phyloP scores from a whole-genome alignment of 2,113 vertebrate species.

The Lepisosteus oculatus region DNA sequence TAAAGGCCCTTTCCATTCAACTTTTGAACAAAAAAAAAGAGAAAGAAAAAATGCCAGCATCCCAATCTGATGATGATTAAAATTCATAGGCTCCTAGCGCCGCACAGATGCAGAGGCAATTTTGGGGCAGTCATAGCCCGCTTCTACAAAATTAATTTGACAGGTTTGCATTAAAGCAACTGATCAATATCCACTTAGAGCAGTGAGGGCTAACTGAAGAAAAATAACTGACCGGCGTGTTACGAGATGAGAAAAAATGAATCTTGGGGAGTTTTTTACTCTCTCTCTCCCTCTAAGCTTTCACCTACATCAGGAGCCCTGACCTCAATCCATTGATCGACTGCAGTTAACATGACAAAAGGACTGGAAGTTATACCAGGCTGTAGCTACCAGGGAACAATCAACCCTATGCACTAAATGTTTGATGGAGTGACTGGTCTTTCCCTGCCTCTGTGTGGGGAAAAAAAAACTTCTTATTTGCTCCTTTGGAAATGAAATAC shows the following conservation, averaged over 20 bases:
- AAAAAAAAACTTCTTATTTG: slow-evolving; percentile 36
- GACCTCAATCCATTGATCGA: slow-evolving; percentile 98
- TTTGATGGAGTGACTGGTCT: slow-evolving; percentile 77
- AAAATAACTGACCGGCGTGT: slow-evolving; percentile 93
- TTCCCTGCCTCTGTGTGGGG: slow-evolving; percentile 42
- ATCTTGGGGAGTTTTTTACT: slow-evolving; percentile 86
- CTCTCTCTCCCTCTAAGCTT: slow-evolving; percentile 74
- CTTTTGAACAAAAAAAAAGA: slow-evolving; percentile 50
- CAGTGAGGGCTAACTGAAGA: slow-evolving; percentile 95
- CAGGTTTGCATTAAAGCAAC: slow-evolving; percentile 99
- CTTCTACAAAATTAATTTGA: slow-evolving; percentile 99
- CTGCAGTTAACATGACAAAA: slow-evolving; percentile 97
- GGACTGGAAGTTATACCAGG: slow-evolving; percentile 80
- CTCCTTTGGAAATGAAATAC: slow-evolving; percentile 39
- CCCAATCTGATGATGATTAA: slow-evolving; percentile 92
- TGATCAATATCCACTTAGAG: slow-evolving; percentile 99
- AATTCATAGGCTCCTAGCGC: slow-evolving; percentile 89
- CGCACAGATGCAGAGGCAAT: slow-evolving; percentile 90
- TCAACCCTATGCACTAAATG: slow-evolving; percentile 87
- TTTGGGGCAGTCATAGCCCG: slow-evolving; percentile 93
- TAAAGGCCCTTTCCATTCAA: slow-evolving; percentile 85
- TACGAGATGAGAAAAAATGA: slow-evolving; percentile 98
- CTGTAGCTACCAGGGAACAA: slow-evolving; percentile 85
- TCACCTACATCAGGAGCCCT: slow-evolving; percentile 91
- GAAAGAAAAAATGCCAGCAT: slow-evolving; percentile 70